Conservation (phyloP, 2,888 invertebrate species). For the Dolichomitus sp. region DNA sequence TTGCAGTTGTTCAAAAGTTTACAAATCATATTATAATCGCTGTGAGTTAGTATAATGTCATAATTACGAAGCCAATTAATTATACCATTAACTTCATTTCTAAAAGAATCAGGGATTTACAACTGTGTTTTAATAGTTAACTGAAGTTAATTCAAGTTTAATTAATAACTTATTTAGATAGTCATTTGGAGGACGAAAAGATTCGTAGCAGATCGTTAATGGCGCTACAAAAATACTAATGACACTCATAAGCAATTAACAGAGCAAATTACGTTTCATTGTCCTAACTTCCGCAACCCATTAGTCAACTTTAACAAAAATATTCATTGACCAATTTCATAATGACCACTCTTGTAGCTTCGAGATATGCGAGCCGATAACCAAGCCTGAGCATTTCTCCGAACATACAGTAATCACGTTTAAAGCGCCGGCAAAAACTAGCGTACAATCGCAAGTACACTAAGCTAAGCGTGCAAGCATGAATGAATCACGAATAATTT, state of each 20-base stretch:
- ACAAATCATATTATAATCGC: no score
- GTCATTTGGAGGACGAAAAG: not conserved
- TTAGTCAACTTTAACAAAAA: not conserved
- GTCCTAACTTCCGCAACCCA: not conserved
- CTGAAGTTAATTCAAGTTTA: not conserved
- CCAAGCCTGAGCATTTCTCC: conserved; percentile 22
- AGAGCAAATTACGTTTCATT: not conserved
- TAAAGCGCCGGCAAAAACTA: not conserved
- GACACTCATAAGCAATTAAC: not conserved
- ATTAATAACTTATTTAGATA: not conserved
- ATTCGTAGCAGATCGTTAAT: not conserved
- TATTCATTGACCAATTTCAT: conserved; percentile 9
- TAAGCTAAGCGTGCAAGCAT: conserved; percentile 33
- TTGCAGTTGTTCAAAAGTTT: no score
- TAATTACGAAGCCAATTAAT: no score
- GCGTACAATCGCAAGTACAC: not conserved
- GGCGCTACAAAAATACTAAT: not conserved
- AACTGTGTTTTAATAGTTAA: not conserved
- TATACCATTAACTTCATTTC: no score
- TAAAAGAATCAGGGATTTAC: no score
- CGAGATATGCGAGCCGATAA: conserved; percentile 44
- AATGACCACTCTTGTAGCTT: conserved; percentile 33
- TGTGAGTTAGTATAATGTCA: no score
- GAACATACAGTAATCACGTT: not conserved
- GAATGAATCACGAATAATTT: conserved; percentile 61